phyloP scores from a whole-genome alignment of 2,113 vertebrate genomes.

The Polyodon spathula region DNA sequence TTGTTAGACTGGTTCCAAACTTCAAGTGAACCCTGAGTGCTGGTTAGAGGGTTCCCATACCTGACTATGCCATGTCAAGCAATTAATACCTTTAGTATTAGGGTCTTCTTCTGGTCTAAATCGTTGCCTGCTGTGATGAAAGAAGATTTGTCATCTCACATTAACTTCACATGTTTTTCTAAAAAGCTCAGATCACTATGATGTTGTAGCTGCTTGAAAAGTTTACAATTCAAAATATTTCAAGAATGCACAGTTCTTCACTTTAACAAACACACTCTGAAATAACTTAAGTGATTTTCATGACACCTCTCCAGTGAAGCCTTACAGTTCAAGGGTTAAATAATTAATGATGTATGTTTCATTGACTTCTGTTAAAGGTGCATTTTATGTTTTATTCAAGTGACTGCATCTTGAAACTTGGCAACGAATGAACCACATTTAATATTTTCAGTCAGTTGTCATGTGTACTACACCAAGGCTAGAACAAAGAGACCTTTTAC shows the following conservation, averaged over 20 bases:
- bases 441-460: neutral
- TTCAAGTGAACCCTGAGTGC: slow-evolving; percentile 18
- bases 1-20: slow-evolving; percentile 14
- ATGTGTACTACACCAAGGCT: neutral
- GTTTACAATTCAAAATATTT: slow-evolving; percentile 37
- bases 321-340: neutral
- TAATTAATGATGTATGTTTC: neutral
- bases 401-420: neutral
- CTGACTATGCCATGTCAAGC: slow-evolving; percentile 58
- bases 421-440: slow-evolving; percentile 5
- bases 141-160: slow-evolving; percentile 59
- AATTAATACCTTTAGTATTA: slow-evolving; percentile 66
- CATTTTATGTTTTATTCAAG: slow-evolving; percentile 10
- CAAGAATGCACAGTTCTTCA: slow-evolving; percentile 24
- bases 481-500: neutral
- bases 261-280: slow-evolving; percentile 9
- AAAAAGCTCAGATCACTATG: slow-evolving; percentile 45
- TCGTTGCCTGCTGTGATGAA: slow-evolving; percentile 71
- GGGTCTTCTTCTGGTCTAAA: slow-evolving; percentile 51
- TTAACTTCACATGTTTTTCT: slow-evolving; percentile 56
- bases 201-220: slow-evolving; percentile 34
- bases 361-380: neutral
- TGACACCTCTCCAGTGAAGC: neutral
- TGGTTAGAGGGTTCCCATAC: slow-evolving; percentile 39
- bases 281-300: neutral